These are phyloP conservation scores for Furnarius figulus DNA, from an alignment of 2,113 vertebrate genomes.

Conservation along the genomic window DNA sequence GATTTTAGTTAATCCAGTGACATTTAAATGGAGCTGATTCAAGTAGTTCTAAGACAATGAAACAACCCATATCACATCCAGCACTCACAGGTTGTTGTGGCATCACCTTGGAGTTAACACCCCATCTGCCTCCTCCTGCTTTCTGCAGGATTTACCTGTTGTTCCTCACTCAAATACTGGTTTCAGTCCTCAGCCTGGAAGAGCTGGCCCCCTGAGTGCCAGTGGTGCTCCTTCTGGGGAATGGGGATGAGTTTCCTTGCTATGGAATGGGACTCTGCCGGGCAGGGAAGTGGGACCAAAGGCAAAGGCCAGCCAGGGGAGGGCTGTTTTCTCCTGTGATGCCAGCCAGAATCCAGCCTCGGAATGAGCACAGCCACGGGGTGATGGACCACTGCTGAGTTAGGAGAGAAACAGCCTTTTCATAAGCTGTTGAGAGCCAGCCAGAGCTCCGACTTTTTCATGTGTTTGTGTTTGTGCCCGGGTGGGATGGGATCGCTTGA, in stretches of 20 bases:
- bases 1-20: background rate
- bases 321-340: background rate
- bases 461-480: background rate
- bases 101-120: rapidly evolving
- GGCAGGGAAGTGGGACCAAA: rapidly evolving
- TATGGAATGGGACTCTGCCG: rapidly evolving
- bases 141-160: background rate
- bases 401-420: slow-evolving; percentile 1
- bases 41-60: background rate
- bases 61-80: background rate
- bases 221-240: rapidly evolving
- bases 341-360: rapidly evolving
- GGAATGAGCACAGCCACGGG: background rate
- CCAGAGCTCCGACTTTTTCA: background rate
- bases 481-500: background rate
- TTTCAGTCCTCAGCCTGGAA: background rate
- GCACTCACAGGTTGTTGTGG: background rate
- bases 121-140: background rate
- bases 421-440: background rate
- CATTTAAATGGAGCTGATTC: background rate
- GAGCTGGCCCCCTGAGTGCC: rapidly evolving
- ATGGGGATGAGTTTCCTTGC: background rate
- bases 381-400: background rate
- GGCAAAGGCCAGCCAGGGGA: background rate
- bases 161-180: background rate